phyloP scores from a whole-genome alignment of 2,113 vertebrate genomes.

The Sardina pilchardus region DNA sequence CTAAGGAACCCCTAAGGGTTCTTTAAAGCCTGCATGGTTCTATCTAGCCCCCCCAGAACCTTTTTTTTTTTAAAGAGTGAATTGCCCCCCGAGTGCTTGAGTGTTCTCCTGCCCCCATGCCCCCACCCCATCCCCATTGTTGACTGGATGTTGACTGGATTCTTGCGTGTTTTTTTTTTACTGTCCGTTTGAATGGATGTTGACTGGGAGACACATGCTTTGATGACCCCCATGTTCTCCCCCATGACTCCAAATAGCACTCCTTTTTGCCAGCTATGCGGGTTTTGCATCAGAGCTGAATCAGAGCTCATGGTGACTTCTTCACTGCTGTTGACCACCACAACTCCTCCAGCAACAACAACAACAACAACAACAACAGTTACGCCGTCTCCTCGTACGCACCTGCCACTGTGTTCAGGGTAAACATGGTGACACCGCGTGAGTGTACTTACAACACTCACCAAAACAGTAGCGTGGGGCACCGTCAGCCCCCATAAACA shows the following conservation, averaged over 20 bases:
- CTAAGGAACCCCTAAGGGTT: too few species aligned
- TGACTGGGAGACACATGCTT: not conserved
- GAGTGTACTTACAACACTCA: conserved; percentile 13
- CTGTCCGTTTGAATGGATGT: not conserved
- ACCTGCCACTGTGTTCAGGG: conserved; percentile 32
- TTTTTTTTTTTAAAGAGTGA: too few species aligned
- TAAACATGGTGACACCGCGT: conserved; percentile 27
- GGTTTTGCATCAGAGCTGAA: not conserved
- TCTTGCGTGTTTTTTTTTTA: too few species aligned
- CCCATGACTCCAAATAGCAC: not conserved
- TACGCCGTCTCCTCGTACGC: not conserved
- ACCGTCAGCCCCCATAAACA: conserved; percentile 21
- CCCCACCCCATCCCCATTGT: too few species aligned
- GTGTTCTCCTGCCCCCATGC: too few species aligned
- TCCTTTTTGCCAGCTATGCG: not conserved
- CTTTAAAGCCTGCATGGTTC: too few species aligned
- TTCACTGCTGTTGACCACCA: not conserved
- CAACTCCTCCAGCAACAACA: too few species aligned
- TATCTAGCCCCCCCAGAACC: too few species aligned
- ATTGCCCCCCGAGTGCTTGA: too few species aligned
- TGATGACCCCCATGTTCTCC: not conserved
- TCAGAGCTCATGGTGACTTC: not conserved
- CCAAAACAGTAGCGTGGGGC: not conserved
- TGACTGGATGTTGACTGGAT: too few species aligned
- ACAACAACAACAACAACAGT: not conserved